Evolutionary conservation across 2,888 invertebrate genomes (phyloP).

Genomic region (Cosmia trapezina): DNA sequence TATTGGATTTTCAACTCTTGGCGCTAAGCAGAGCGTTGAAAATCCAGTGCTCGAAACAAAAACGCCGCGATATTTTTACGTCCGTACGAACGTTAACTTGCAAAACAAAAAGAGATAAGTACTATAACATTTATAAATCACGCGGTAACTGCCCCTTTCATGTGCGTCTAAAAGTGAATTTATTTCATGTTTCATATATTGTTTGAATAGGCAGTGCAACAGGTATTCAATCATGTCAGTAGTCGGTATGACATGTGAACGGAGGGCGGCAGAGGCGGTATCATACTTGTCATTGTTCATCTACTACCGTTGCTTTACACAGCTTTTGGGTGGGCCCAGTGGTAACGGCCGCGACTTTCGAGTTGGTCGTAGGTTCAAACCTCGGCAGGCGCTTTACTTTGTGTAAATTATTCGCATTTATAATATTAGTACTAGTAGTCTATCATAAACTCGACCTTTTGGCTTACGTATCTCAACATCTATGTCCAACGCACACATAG

Average conservation of each 20-base stretch:
- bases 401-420: too few species aligned
- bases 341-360: too few species aligned
- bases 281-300: background rate
- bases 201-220: conserved; percentile 2
- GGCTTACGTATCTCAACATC: background rate
- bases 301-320: background rate
- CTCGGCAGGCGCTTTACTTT: too few species aligned
- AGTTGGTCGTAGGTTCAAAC: too few species aligned
- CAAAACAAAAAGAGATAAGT: background rate
- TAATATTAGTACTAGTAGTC: background rate
- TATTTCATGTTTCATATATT: background rate
- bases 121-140: background rate
- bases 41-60: too few species aligned
- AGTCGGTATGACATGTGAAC: conserved; percentile 1
- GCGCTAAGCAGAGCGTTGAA: too few species aligned
- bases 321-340: too few species aligned
- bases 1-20: too few species aligned
- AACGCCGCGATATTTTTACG: too few species aligned
- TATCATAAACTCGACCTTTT: background rate
- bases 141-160: background rate
- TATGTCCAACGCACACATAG: background rate
- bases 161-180: background rate
- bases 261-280: background rate
- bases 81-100: too few species aligned
- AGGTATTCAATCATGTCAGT: conserved; percentile 12